Percentiles rank a stretch among this genome's conserved stretches.
These are phyloP conservation scores for Tragelaphus imberbis DNA, from an alignment of 2,113 vertebrate species.

Conservation along the genomic window DNA sequence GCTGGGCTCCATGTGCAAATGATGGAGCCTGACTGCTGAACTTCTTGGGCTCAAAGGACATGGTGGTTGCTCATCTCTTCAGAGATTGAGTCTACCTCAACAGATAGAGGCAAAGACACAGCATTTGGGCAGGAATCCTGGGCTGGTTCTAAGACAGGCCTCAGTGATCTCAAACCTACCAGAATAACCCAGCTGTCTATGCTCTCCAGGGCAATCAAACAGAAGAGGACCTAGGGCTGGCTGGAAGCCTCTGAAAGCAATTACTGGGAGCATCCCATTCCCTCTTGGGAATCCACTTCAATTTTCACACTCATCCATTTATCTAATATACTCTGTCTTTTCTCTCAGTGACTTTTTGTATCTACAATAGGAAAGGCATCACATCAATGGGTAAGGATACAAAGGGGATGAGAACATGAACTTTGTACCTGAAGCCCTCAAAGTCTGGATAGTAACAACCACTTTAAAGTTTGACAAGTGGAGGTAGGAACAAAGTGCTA, in stretches of 20 bases:
- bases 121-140: neutral
- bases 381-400: neutral
- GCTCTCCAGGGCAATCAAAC: neutral
- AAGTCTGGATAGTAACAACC: neutral
- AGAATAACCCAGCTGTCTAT: neutral
- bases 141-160: neutral
- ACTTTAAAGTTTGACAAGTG: neutral
- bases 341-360: neutral
- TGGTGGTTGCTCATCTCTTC: neutral
- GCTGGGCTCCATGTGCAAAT: neutral
- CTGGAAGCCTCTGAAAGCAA: neutral
- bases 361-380: neutral
- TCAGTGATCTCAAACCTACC: neutral
- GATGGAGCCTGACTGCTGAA: neutral
- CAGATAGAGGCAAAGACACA: neutral
- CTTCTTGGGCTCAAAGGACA: neutral
- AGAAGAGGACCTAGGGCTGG: neutral
- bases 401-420: neutral
- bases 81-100: neutral
- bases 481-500: neutral
- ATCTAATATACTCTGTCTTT: neutral
- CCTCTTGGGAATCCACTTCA: neutral
- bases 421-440: neutral
- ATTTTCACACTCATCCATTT: neutral
- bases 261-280: neutral